These are phyloP conservation scores for Chlorospingus flavigularis DNA, from an alignment of 2,797 vertebrate genomes.

Conservation along the genomic window DNA sequence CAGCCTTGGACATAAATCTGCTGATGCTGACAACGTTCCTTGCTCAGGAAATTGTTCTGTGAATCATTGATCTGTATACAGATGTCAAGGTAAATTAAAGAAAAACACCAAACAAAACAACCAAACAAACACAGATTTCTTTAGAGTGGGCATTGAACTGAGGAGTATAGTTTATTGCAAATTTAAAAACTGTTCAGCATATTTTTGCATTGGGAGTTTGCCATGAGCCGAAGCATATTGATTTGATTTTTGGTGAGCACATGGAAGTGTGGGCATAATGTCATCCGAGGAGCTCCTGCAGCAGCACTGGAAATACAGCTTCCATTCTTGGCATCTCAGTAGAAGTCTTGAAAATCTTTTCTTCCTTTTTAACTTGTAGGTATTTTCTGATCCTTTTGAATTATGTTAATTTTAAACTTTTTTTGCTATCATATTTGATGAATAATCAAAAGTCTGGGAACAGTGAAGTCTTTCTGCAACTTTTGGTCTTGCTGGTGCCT, in stretches of 20 bases:
- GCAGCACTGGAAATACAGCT: neutral
- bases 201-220: neutral
- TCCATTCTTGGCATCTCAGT: neutral
- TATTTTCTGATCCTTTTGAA: neutral
- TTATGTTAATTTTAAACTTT: neutral
- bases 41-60: neutral
- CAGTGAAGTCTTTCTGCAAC: neutral
- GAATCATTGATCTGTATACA: neutral
- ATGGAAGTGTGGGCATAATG: neutral
- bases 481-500: neutral
- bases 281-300: neutral
- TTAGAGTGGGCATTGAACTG: neutral
- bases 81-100: neutral
- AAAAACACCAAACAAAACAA: neutral
- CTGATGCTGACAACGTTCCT: neutral
- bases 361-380: neutral
- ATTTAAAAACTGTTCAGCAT: neutral
- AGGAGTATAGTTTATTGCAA: neutral
- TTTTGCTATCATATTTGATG: neutral
- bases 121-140: neutral
- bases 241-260: neutral
- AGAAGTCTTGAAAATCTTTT: neutral
- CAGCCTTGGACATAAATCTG: conserved; percentile 30
- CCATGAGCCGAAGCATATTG: neutral
- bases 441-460: neutral